Evolutionary conservation across 2,888 invertebrate species (phyloP), one percentile per base, ranked within the genome.

Genomic region (Pseudococcus viburni): DNA sequence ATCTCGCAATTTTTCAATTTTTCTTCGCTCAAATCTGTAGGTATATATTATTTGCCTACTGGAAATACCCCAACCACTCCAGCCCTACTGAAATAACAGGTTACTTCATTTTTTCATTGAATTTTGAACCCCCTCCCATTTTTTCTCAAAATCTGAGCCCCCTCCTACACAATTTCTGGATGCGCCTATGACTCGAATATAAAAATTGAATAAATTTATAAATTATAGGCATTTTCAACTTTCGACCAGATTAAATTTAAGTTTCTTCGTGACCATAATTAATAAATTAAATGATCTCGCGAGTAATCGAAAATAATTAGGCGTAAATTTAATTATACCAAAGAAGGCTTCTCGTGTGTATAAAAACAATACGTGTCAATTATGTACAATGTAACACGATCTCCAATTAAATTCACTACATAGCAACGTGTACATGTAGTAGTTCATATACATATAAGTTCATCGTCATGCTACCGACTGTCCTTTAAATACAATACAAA

Each of bases 281-380:
- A 42, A 42, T 9, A 42, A 42, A 26, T 73, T 73, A 73, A 73
- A 73, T 73, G 3, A 73, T 17, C 33, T 33, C 73, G 8, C 26
- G n/a, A 33, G 7, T 33, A 17, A 73, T 73, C 73, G 73, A 33
- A 33, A 33, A 73, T 73, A 73, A 73, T 73, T 73, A 33, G 17
- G 33, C 15, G 33, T 73, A 17, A 73, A 33, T 73, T 73, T 73
- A 73, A 73, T 73, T 73, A 73, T 26, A 17, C 64, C 19, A 8
- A 8, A 33, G 33, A 73, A 73, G 17, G 73, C 17, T 19, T 26
- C n/a, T 42, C 42, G 42, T 42, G 9, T 42, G 1, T 39, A 33
- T 17, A 73, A 26, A 33, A 73, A 73, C 73, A 73, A 73, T 73
- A 73, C 17, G 33, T 73, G 73, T 73, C 73, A 73, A 33, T 73